A percentile compares a stretch with the other conserved stretches of the same genome.
Conservation (phyloP, 2,113 vertebrate genomes). For the Callaeas wilsoni region DNA sequence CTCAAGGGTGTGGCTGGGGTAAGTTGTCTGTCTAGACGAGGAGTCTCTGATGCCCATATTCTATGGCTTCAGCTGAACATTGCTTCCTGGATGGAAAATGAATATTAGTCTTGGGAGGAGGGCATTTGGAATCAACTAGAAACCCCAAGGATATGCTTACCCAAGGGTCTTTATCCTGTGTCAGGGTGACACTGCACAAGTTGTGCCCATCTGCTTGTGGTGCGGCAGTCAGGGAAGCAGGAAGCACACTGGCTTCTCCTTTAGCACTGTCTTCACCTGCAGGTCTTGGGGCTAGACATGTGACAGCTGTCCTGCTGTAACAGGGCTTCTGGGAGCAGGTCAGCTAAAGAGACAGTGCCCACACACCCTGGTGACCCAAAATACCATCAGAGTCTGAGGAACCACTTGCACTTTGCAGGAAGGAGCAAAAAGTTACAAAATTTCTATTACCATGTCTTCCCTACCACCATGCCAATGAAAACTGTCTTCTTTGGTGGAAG, state of each 20-base stretch:
- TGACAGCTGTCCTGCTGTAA: neutral
- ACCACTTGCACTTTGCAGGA: neutral
- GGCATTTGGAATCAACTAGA: neutral
- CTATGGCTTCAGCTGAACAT: neutral
- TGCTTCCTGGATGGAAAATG: neutral
- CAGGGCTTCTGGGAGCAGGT: neutral
- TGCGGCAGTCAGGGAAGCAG: rapidly evolving
- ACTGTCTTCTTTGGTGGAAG: neutral
- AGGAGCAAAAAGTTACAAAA: neutral
- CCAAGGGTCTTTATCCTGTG: neutral
- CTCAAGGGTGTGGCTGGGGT: neutral
- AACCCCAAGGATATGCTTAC: neutral
- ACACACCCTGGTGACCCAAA: neutral
- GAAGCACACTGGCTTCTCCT: neutral
- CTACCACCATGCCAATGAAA: neutral
- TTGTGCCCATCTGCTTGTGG: neutral
- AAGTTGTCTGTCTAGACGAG: rapidly evolving
- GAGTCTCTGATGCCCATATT: neutral
- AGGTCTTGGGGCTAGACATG: neutral
- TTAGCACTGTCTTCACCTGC: neutral
- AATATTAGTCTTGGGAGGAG: neutral
- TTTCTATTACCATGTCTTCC: neutral
- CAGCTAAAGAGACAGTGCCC: neutral
- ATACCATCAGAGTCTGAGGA: rapidly evolving
- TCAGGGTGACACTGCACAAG: neutral